Percentiles rank a stretch among this genome's conserved stretches.
Conservation (phyloP, 2,113 vertebrate species). For the Propithecus coquereli region DNA sequence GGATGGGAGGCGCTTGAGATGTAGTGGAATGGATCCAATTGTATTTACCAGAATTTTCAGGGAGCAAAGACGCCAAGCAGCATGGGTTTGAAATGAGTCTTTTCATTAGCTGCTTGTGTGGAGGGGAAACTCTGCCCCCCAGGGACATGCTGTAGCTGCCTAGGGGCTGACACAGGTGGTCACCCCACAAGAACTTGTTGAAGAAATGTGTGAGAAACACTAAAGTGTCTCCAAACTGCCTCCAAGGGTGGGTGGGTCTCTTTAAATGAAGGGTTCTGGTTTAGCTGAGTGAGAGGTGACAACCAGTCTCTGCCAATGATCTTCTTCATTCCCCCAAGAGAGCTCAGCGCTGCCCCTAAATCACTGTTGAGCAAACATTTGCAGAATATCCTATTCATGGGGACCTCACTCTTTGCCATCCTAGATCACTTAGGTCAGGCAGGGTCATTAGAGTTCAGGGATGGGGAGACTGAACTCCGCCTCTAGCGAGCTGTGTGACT, state of each 20-base stretch:
- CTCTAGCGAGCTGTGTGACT: not conserved
- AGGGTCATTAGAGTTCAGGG: not conserved
- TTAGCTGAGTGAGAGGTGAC: not conserved
- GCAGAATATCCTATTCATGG: not conserved
- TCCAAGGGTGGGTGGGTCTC: not conserved
- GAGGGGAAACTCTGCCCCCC: not conserved
- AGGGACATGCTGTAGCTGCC: accelerated
- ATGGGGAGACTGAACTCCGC: not conserved
- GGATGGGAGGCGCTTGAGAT: not conserved
- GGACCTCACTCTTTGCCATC: not conserved
- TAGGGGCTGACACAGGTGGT: not conserved
- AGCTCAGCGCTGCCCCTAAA: not conserved
- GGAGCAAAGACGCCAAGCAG: not conserved
- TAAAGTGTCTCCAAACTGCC: not conserved
- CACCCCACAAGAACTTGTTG: not conserved
- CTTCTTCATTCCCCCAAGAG: not conserved
- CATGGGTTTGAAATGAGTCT: not conserved
- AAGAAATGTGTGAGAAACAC: not conserved
- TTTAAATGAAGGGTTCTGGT: not conserved
- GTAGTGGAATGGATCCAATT: not conserved
- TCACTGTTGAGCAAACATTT: not conserved
- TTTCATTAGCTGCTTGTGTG: not conserved
- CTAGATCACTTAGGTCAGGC: not conserved
- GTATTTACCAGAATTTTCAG: not conserved
- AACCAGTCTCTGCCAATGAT: not conserved